A percentile compares a stretch with the other conserved stretches of the same genome.
Conservation (phyloP, 2,797 vertebrate genomes). For the Sebastes hubbsi region DNA sequence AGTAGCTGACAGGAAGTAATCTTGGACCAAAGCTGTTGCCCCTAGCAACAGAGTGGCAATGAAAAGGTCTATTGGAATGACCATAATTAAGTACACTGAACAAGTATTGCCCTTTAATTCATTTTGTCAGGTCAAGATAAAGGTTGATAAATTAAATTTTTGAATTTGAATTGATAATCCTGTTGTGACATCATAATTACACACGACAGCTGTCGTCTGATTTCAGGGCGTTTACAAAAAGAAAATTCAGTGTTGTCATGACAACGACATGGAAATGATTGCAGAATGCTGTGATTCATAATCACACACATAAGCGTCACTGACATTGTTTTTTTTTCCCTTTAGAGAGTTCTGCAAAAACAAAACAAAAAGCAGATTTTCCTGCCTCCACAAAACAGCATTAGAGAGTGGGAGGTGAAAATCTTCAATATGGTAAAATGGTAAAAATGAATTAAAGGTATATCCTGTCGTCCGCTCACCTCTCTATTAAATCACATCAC, state of each 20-base stretch:
- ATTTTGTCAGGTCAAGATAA: too few species aligned
- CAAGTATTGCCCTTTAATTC: too few species aligned
- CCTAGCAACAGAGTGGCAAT: too few species aligned
- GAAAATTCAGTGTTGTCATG: neutral
- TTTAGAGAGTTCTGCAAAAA: neutral
- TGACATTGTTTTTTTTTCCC: neutral
- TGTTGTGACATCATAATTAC: neutral
- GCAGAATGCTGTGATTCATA: slow-evolving; percentile 1
- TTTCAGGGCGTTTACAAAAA: neutral
- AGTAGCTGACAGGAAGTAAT: neutral
- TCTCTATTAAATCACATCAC: neutral
- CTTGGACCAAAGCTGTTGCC: neutral
- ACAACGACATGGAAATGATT: slow-evolving; percentile 1
- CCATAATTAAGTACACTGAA: too few species aligned
- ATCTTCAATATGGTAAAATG: neutral
- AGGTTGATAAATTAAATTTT: neutral
- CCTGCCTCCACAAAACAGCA: neutral
- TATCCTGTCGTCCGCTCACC: neutral
- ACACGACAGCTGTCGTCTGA: neutral
- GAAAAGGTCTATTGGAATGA: too few species aligned
- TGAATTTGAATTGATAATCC: neutral
- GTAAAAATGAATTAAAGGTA: neutral
- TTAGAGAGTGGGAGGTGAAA: neutral
- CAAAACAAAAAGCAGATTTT: neutral
- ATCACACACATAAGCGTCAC: neutral